Evolutionary conservation across 2,888 invertebrate genomes (phyloP), one percentile per base, ranked within the genome.

Genomic region (Apodemia duryi): DNA sequence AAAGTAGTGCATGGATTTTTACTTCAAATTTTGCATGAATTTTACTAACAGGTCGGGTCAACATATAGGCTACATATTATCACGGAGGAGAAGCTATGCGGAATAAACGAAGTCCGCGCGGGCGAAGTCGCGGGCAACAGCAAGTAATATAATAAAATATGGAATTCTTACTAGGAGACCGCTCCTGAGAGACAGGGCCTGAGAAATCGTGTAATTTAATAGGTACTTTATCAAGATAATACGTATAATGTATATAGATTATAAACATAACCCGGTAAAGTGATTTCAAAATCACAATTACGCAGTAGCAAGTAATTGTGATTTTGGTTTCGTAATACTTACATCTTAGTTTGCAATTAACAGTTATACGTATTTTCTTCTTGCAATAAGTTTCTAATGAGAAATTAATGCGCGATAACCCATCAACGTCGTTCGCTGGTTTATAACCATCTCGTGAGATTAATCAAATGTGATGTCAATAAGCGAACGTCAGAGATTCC

Each of bases 311-410:
- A 32, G 32, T 49, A 2, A 6, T 13, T 6, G n/a, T 60, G 35
- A 21, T 21, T 21, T 7, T 49, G 49, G 13, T 60, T 57, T n/a
- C 13, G n/a, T 32, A 60, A 60, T 13, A 35, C 21, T 21, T 21
- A 21, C n/a, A 60, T 11, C 28, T 29, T 29, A 29, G 32, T 35
- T 60, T 11, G 57, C 57, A 13, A 60, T n/a, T 60, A 60, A 57
- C 6, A 57, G 49, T 49, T 49, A 49, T n/a, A 49, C 49, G 49
- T 49, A 49, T 49, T 49, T 49, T 49, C 49, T 49, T 49, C 13
- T 49, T 21, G 49, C n/a, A 49, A 49, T 49, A 49, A 54, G 54
- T 60, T 60, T 60, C 57, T 60, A 60, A 60, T 60, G 35, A 60
- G 32, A 60, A 13, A 60, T 60, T 60, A 35, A 60, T 35, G 32